A percentile compares a stretch with the other conserved stretches of the same genome.
Conservation (phyloP, 92 coral and sea anemone species). For the Siderastrea siderea region DNA sequence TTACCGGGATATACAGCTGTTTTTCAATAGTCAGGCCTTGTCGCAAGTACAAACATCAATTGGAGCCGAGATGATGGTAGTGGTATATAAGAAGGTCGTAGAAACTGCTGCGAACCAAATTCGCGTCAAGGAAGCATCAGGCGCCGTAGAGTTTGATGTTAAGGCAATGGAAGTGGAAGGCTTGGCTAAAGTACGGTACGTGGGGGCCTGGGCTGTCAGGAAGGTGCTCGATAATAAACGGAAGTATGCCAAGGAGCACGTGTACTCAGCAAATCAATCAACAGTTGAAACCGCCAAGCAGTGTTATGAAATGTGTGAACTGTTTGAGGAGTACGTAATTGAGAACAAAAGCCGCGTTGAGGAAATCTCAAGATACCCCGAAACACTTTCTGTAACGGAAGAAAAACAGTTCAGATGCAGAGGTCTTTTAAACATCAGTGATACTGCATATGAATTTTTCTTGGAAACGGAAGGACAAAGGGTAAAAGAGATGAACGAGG, state of each 20-base stretch:
- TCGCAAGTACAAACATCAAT: neutral
- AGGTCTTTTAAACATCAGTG: too few species aligned
- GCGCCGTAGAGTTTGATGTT: neutral
- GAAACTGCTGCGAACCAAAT: neutral
- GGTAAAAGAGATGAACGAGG: neutral
- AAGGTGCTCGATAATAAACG: neutral
- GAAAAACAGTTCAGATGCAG: too few species aligned
- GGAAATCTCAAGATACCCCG: too few species aligned
- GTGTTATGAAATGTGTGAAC: neutral
- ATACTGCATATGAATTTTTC: neutral
- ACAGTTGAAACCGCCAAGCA: neutral
- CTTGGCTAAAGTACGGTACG: neutral
- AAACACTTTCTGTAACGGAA: too few species aligned
- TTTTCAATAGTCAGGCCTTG: neutral
- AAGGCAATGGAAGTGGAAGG: neutral
- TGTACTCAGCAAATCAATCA: neutral
- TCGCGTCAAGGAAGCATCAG: neutral
- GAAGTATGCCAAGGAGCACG: neutral
- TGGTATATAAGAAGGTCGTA: neutral
- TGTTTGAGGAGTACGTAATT: too few species aligned
- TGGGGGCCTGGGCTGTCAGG: conserved; percentile 3
- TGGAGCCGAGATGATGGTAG: neutral
- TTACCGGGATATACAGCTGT: neutral
- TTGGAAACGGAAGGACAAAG: neutral
- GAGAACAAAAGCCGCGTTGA: too few species aligned